phyloP scores from a whole-genome alignment of 2,797 vertebrate genomes.

The Melanotaenia nigrans region DNA sequence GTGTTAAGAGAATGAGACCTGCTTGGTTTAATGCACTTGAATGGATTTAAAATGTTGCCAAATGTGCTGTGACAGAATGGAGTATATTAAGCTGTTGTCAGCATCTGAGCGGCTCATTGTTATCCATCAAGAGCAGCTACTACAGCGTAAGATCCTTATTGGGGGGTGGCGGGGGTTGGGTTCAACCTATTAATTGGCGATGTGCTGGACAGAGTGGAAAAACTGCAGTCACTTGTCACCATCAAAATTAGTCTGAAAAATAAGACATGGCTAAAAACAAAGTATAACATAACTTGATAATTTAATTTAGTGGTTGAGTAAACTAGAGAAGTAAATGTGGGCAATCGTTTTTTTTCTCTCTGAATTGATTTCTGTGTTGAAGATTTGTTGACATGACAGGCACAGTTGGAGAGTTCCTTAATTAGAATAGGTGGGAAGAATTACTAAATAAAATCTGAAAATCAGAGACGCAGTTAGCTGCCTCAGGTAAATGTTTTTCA shows the following conservation, averaged over 20 bases:
- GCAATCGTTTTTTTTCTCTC: not conserved
- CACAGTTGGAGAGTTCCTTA: not conserved
- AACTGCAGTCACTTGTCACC: slow-evolving; percentile 54
- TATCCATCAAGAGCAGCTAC: slow-evolving; percentile 65
- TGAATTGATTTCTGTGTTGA: slow-evolving; percentile 27
- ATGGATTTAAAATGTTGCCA: slow-evolving; percentile 37
- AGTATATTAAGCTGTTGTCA: slow-evolving; percentile 65
- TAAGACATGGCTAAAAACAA: slow-evolving; percentile 13
- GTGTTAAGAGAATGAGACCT: not conserved
- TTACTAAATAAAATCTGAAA: not conserved
- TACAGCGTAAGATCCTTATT: slow-evolving; percentile 65
- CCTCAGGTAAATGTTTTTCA: slow-evolving; percentile 4
- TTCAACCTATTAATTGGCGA: slow-evolving; percentile 68
- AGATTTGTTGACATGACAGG: slow-evolving; percentile 24
- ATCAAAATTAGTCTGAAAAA: slow-evolving; percentile 45
- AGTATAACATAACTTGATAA: slow-evolving; percentile 34
- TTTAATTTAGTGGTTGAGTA: slow-evolving; percentile 33
- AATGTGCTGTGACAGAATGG: slow-evolving; percentile 54
- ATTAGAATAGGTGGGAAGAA: slow-evolving; percentile 32
- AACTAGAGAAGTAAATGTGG: slow-evolving; percentile 19
- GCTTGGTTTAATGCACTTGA: slow-evolving; percentile 2
- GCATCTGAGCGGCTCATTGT: slow-evolving; percentile 71
- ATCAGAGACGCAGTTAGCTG: slow-evolving; percentile 4
- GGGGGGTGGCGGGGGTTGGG: slow-evolving; percentile 58
- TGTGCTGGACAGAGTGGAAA: slow-evolving; percentile 35